Conservation (phyloP, 2,888 invertebrate genomes). For the Sclerodermus sp. region DNA sequence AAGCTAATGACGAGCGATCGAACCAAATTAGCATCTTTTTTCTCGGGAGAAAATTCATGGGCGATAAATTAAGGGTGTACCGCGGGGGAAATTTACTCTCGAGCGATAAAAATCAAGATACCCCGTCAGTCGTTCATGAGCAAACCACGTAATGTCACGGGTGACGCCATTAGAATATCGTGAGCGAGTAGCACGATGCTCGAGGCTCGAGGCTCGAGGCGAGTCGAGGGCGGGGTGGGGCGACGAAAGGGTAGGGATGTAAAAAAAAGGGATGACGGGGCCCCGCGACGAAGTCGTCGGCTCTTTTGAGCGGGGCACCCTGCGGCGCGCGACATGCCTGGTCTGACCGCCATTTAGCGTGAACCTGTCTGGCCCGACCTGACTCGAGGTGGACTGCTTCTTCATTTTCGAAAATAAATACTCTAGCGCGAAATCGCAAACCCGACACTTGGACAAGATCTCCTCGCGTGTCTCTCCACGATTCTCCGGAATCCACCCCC, state of each 20-base stretch:
- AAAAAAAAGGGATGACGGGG: constrained; percentile 20
- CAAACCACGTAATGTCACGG: constrained; percentile 29
- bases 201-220: too few relatives aligned
- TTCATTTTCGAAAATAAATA: constrained; percentile 38
- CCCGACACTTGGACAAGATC: too few relatives aligned
- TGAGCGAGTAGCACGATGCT: too few relatives aligned
- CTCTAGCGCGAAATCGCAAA: too few relatives aligned
- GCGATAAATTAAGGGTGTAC: too few relatives aligned
- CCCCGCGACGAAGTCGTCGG: constrained; percentile 40
- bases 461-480: too few relatives aligned
- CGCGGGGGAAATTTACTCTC: too few relatives aligned
- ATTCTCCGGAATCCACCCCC: too few relatives aligned
- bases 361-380: constrained; percentile 45
- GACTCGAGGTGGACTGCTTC: constrained; percentile 31
- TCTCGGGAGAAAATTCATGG: too few relatives aligned
- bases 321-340: constrained; percentile 53
- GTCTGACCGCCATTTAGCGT: constrained; percentile 55
- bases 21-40: too few relatives aligned
- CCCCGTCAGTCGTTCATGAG: constrained; percentile 15
- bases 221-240: too few relatives aligned
- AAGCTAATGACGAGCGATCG: neutral
- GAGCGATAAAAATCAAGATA: constrained; percentile 24
- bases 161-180: constrained; percentile 39
- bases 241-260: too few relatives aligned
- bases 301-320: constrained; percentile 51